These are phyloP conservation scores for Drosophila arizonae DNA, from an alignment of 1,140 invertebrate genomes.

Conservation along the genomic window DNA sequence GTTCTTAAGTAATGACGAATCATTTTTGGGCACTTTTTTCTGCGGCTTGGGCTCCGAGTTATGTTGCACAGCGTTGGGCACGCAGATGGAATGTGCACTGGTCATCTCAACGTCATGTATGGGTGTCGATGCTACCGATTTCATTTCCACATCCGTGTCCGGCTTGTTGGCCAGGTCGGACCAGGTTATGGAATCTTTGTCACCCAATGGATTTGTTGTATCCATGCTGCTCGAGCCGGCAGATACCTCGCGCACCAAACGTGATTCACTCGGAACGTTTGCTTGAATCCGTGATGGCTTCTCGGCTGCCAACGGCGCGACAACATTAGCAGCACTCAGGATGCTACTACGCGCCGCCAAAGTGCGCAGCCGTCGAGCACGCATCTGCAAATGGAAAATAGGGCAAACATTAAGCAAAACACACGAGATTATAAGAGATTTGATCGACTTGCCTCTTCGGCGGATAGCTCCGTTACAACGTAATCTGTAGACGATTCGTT, in stretches of 20 bases:
- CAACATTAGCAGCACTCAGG: constrained; percentile 1
- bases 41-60: constrained; percentile 83
- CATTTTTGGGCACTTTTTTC: constrained; percentile 86
- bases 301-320: constrained; percentile 16
- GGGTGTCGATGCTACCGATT: constrained; percentile 60
- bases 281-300: constrained; percentile 41
- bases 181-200: constrained; percentile 36
- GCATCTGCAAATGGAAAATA: constrained; percentile 84
- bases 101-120: constrained; percentile 64
- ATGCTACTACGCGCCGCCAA: constrained; percentile 83
- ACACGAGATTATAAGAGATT: constrained; percentile 9
- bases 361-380: constrained; percentile 87
- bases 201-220: background rate
- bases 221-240: constrained; percentile 26
- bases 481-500: constrained; percentile 10
- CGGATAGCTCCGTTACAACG: constrained; percentile 85
- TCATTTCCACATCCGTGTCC: constrained; percentile 77
- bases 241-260: constrained; percentile 53
- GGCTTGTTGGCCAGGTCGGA: constrained; percentile 48
- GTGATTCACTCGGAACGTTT: constrained; percentile 58
- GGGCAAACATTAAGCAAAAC: constrained; percentile 31
- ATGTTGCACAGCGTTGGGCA: constrained; percentile 6
- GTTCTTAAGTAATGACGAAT: constrained; percentile 83
- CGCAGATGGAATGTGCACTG: constrained; percentile 15
- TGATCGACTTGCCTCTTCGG: constrained; percentile 87